Conservation (phyloP, 2,888 invertebrate species). For the Yponomeuta cagnagella region DNA sequence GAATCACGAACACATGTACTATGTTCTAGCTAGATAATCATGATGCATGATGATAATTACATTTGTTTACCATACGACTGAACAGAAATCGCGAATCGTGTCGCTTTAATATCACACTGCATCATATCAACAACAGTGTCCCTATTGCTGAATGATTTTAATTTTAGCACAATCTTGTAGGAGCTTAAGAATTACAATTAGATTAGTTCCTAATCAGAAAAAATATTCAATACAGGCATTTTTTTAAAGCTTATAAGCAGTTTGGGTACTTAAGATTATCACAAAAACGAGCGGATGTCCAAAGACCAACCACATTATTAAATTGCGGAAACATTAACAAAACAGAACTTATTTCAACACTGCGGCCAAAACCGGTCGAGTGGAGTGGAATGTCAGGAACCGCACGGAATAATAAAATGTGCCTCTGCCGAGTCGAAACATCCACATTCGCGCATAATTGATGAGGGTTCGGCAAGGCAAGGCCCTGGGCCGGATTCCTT, state of each 20-base stretch:
- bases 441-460: conserved; percentile 74
- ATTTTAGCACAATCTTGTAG: no score
- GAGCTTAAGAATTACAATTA: no score
- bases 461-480: conserved; percentile 48
- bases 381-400: conserved; percentile 68
- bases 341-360: conserved; percentile 44
- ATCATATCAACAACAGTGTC: neutral
- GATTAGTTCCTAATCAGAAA: no score
- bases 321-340: conserved; percentile 23
- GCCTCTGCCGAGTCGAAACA: conserved; percentile 70
- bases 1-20: conserved; percentile 31
- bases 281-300: neutral
- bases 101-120: neutral
- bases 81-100: conserved; percentile 5
- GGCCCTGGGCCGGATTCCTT: conserved; percentile 66
- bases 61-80: neutral
- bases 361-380: conserved; percentile 36
- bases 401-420: conserved; percentile 72
- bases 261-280: neutral
- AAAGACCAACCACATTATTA: neutral
- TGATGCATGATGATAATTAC: conserved; percentile 22
- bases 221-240: no score
- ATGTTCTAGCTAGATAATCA: no score
- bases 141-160: neutral
- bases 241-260: no score